Base-by-base conservation (phyloP, 2,888 invertebrate species). In the Allophyes oxyacanthae region DNA sequence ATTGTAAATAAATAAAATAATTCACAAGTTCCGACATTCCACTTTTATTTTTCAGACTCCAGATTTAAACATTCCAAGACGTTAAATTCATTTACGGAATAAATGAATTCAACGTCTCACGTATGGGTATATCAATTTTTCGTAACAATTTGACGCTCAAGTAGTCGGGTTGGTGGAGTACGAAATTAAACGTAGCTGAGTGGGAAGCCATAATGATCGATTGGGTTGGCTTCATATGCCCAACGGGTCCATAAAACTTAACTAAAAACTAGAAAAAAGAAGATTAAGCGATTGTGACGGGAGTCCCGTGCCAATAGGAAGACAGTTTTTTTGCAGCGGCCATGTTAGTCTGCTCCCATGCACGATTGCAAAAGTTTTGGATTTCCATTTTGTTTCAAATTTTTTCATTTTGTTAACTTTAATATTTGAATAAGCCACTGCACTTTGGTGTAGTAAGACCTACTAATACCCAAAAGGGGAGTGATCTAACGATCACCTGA, bases 181-280 rank as follows among this genome's bases (percentile, higher is more conserved):
- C 75, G 77, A 87, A 88, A 87, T 87, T 82, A 85, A 81, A 80
- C 74, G 72, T 75, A 75, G 64, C 71, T 72, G 53, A 74, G 75
- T 83, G 81, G 72, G 61, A 79, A 79, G 71, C 67, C 69, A 77
- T 79, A 74, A 79, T 81, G 72, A 79, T 79, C 73, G 81, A 80
- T 78, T 73, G 71, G 69, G 58, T 50, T 43, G 40, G 13, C 25
- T 54, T 34, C 11, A 15, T 55, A 42, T 41, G 38, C 37, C 61
- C 41, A 57, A 45, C 26, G 40, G 58, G 40, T 43, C 34, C 26
- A 59, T 59, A 54, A 61, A 73, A 69, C 56, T 42, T 54, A 42
- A 51, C 64, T 52, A 46, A 56, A 68, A 70, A 55, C 30, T 26
- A 52, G 37, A 15, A 50, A 70, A 58, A 61, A 49, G 41, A 41